These are phyloP conservation scores for Globia sparganii DNA, from an alignment of 2,888 invertebrate species.

Conservation along the genomic window DNA sequence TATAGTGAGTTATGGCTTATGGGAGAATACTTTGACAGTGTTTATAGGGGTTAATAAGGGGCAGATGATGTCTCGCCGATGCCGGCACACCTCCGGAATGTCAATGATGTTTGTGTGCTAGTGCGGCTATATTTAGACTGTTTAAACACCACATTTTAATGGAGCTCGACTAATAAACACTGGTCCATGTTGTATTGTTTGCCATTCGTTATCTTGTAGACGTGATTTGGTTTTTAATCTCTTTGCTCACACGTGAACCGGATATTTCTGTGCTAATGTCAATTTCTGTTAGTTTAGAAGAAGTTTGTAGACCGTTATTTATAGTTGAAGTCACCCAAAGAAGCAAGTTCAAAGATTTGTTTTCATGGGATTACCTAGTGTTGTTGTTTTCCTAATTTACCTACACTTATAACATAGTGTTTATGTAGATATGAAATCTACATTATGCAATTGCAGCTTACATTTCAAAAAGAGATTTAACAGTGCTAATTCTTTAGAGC, in stretches of 20 bases:
- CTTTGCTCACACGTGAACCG: constrained; percentile 23
- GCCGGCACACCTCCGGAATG: constrained; percentile 54
- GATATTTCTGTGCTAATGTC: constrained; percentile 27
- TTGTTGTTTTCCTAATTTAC: background rate
- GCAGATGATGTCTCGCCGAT: constrained; percentile 65
- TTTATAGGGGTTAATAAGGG: constrained; percentile 85
- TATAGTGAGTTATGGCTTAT: constrained; percentile 80
- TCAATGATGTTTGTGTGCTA: constrained; percentile 48
- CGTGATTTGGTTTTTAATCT: constrained; percentile 29
- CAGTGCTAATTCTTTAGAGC: background rate
- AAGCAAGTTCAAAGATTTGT: background rate
- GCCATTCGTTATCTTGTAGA: constrained; percentile 24
- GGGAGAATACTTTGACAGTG: constrained; percentile 75
- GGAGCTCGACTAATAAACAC: constrained; percentile 39
- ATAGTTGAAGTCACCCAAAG: background rate
- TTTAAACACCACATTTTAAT: constrained; percentile 46
- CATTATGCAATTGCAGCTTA: background rate
- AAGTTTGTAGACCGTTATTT: constrained; percentile 15
- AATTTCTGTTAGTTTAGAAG: constrained; percentile 21
- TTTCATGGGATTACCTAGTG: background rate
- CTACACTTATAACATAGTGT: background rate
- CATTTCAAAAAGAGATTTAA: too few relatives aligned
- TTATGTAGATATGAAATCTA: background rate
- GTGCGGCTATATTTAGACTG: constrained; percentile 52
- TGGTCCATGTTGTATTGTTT: constrained; percentile 33